Conservation (phyloP, 2,797 vertebrate species). For the Anas acuta region DNA sequence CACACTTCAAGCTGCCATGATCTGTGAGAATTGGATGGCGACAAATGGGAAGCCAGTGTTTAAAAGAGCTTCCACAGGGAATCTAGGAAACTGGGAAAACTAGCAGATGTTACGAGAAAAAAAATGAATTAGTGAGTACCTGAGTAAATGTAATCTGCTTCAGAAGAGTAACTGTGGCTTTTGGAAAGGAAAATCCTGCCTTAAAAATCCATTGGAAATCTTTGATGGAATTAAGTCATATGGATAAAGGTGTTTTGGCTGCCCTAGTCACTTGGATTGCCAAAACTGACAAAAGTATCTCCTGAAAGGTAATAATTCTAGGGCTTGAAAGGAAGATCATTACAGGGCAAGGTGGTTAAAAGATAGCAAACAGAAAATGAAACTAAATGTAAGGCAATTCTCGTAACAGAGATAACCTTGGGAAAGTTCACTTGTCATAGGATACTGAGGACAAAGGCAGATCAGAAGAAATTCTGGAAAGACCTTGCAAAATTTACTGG, state of each 20-base stretch:
- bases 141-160: background rate
- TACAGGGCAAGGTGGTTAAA: background rate
- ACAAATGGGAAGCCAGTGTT: background rate
- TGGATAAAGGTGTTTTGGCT: background rate
- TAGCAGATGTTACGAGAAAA: background rate
- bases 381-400: background rate
- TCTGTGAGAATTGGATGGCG: background rate
- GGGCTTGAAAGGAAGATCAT: background rate
- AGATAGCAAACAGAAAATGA: background rate
- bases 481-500: background rate
- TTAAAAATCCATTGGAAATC: background rate
- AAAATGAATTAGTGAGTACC: background rate
- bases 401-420: background rate
- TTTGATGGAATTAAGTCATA: background rate
- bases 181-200: background rate
- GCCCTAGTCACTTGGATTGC: background rate
- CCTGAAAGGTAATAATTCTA: background rate
- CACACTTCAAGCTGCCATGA: background rate
- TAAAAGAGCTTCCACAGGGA: background rate
- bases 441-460: background rate
- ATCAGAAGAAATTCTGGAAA: background rate
- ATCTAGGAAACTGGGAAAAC: background rate
- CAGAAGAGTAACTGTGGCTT: background rate
- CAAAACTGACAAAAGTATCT: background rate
- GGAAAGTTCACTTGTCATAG: background rate